Base-by-base conservation (phyloP, 2,113 vertebrate species). In the Rhombomys opimus region DNA sequence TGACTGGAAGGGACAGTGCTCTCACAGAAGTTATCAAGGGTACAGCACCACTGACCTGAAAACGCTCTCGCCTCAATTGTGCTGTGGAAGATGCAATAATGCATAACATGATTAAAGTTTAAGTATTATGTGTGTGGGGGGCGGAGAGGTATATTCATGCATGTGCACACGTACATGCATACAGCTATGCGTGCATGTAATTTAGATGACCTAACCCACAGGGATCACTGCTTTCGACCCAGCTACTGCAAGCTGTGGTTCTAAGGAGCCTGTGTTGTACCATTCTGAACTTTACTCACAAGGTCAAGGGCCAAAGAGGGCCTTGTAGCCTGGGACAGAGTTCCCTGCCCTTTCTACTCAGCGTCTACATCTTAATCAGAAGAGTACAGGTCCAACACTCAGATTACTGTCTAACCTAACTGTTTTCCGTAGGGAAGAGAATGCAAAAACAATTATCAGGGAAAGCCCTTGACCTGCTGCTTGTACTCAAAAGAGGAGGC, bases 151-250 rank as follows among this genome's bases (percentile, higher is more conserved):
- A 57, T 68, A 38, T 9, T 23, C 9, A 17, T 15, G 20, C 6
- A 27, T 7, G 20, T 22, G 17, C 3, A 4, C 2, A 35, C 0
- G 4, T 32, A 27, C 0, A 0, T 59, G 27, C 3, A 50, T 61
- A 2, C 67, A 22, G 3, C 8, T 46, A 6, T 46, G 22, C 7
- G 17, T 63, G 41, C 20, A 65, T 65, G 41, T 38, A 91, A 59
- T 17, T 18, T 14, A 80, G 90, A 68, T 35, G 84, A 91, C 35
- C 15, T 46, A 81, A 89, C 50, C 80, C 72, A n/a, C 9, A n/a
- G 70, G 50, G 22, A 7, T 12, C n/a, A 73, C 52, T 0, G 25
- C 32, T 68, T 92, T 90, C 2, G 46, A 46, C 80, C 89, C 25
- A 30, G 25, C 73, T 93, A 80, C 86, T 77, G 63, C 20, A 65